Conservation (phyloP, 2,888 invertebrate genomes). For the Sphecodes monilicornis region DNA sequence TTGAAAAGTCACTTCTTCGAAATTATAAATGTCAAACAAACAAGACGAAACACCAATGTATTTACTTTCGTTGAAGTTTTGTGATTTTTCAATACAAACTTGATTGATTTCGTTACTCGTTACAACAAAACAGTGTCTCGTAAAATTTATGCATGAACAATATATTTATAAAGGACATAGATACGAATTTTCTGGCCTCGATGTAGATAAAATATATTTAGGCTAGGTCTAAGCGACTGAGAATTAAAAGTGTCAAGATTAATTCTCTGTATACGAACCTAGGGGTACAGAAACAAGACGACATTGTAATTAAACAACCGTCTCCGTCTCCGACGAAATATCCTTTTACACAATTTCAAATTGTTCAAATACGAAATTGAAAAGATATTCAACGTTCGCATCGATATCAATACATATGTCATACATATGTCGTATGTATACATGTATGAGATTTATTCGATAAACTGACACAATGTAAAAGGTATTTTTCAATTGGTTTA, state of each 20-base stretch:
- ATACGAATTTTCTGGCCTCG: background rate
- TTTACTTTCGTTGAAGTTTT: background rate
- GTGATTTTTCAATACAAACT: background rate
- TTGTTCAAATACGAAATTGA: slow-evolving; percentile 1
- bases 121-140: background rate
- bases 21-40: background rate
- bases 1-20: background rate
- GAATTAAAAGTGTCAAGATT: background rate
- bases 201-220: background rate
- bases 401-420: background rate
- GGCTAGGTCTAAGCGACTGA: background rate
- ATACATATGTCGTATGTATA: background rate
- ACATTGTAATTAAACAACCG: background rate
- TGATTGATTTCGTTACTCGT: slow-evolving; percentile 11
- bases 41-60: background rate
- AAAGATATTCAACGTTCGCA: background rate
- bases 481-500: background rate
- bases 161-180: background rate
- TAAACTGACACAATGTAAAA: background rate
- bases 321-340: background rate
- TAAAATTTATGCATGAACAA: slow-evolving; percentile 5
- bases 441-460: background rate
- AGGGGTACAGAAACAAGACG: background rate
- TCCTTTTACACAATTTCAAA: background rate
- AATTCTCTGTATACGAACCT: background rate